Base-by-base conservation (phyloP, 2,888 invertebrate species). In the Tipula lateralis region DNA sequence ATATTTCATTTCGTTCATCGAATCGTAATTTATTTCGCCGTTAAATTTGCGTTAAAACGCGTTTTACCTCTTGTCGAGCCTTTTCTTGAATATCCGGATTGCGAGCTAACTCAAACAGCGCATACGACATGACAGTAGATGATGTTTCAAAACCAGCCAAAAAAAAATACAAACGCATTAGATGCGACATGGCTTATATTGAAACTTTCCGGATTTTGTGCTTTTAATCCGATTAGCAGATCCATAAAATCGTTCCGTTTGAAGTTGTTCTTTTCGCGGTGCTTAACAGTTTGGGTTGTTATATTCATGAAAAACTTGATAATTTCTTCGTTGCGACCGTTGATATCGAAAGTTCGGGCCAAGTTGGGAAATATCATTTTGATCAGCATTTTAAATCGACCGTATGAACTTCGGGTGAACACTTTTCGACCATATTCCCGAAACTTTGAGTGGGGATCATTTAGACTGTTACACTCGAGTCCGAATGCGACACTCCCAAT, bases 181-280 rank as follows among this genome's bases (percentile, higher is more conserved):
- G 91, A 90, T 0, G 89, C 88, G 16, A 91, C 89, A 0, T 86
- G 85, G 16, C 85, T 81, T 16, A 86, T 7, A 13, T 85, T 84
- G 0, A 86, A 13, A 13, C 16, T 19, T 16, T 9, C 16, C 9
- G 9, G 19, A 16, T 80, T 19, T 9, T 80, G 19, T 6, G 16
- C 80, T 19, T 80, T 19, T 24, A 19, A 19, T 19, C 13, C 30
- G 34, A 92, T 89, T 44, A 92, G 86, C 12, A 91, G 87, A 86
- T 92, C 91, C 39, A 92, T 87, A 86, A 93, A 93, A 88, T 93
- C 93, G 84, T 92, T 91, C 39, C 92, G 88, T 0, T 87, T 88
- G 0, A 92, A 87, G 2, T 91, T 89, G 86, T 91, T 91, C 30
- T 88, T 88, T 86, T 91, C 91, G 13, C 92, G 88, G 85, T 91